phyloP scores from a whole-genome alignment of 1,140 invertebrate species.

The Apis dorsata region DNA sequence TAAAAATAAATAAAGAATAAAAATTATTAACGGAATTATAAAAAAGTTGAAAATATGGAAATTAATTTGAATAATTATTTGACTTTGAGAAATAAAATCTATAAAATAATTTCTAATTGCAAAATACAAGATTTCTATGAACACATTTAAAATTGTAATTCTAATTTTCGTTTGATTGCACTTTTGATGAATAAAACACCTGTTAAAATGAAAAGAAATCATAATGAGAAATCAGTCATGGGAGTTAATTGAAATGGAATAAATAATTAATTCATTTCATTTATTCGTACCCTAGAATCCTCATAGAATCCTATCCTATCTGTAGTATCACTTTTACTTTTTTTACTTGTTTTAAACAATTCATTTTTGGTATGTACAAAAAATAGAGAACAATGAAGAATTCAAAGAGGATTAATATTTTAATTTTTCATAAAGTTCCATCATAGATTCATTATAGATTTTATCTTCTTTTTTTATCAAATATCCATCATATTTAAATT shows the following conservation, averaged over 20 bases:
- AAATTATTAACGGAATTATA: background rate
- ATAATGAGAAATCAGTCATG: no score
- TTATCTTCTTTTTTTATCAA: background rate
- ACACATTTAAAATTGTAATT: background rate
- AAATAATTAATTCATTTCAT: conserved; percentile 43
- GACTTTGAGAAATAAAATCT: background rate
- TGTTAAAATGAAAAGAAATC: conserved; percentile 28
- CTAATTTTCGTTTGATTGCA: background rate
- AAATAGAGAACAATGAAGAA: background rate
- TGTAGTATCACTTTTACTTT: conserved; percentile 31
- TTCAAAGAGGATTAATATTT: background rate
- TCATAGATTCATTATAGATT: no score
- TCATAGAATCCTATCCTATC: conserved; percentile 46
- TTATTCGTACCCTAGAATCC: conserved; percentile 31
- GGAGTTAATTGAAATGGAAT: conserved; percentile 29
- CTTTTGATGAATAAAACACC: background rate
- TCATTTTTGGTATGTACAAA: conserved; percentile 38
- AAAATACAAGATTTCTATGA: background rate
- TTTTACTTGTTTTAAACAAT: background rate
- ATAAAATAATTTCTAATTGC: background rate
- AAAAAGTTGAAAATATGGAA: background rate
- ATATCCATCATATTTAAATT: background rate
- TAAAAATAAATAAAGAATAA: background rate
- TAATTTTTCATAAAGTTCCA: background rate
- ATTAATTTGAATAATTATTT: background rate